phyloP scores from a whole-genome alignment of 2,113 vertebrate species.

The Gymnarchus niloticus region DNA sequence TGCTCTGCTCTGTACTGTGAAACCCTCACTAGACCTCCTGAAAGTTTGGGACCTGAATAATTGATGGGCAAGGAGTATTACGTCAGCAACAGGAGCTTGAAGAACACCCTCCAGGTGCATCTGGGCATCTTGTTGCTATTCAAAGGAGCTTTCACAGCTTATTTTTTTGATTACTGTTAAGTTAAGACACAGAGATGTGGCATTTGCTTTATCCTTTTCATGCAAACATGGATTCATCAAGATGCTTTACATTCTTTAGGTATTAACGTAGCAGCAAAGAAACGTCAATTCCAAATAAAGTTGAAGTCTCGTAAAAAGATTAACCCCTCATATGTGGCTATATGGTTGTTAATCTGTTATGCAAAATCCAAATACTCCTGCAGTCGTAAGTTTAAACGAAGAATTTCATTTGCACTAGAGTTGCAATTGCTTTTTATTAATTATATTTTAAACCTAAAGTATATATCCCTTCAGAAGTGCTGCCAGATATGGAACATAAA shows the following conservation, averaged over 20 bases:
- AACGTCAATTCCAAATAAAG: neutral
- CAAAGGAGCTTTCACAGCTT: neutral
- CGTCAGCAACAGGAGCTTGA: constrained; percentile 68
- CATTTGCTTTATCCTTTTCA: neutral
- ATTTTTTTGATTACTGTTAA: neutral
- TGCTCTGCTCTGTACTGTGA: constrained; percentile 13
- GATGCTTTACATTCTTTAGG: neutral
- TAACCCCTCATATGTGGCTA: neutral
- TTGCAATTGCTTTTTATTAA: neutral
- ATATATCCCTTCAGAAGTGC: neutral
- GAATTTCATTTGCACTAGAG: neutral
- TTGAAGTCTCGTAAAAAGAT: neutral
- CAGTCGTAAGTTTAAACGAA: neutral
- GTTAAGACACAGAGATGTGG: neutral
- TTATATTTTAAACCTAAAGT: too few species aligned
- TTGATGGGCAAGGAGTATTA: constrained; percentile 69
- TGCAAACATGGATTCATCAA: neutral
- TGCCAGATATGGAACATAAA: neutral
- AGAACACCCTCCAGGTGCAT: constrained; percentile 35
- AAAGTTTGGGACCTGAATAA: constrained; percentile 74
- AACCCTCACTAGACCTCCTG: constrained; percentile 42
- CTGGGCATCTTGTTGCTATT: neutral
- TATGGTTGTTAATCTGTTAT: neutral
- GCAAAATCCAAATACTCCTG: neutral
- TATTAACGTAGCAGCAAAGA: neutral